Evolutionary conservation across 2,888 invertebrate species (phyloP), one percentile per base, ranked within the genome.

Genomic region (Deilephila porcellus): DNA sequence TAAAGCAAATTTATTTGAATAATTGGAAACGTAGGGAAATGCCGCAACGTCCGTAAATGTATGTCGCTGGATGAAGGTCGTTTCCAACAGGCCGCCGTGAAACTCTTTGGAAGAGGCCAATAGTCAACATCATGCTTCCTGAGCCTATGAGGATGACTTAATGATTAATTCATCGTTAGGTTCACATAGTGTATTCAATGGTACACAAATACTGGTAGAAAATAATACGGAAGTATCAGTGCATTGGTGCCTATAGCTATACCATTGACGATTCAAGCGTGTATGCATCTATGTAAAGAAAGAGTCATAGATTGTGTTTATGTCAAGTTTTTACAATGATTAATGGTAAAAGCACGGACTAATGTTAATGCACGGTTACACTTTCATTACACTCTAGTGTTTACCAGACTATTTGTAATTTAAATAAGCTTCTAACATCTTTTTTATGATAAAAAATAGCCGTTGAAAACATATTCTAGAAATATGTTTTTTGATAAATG

Each of bases 351-450:
- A 20, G 20, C 45, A 11, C 20, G 3, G 29, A 32, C 17, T 29
- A 62, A 62, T 32, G 32, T 60, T 60, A 17, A 29, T 32, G 14
- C 32, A 19, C 17, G 20, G 14, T n/a, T 20, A 20, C 4, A 45
- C 11, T 45, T 11, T 37, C 45, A 64, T 64, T 14, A 45, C 14
- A 20, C 37, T 20, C 37, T 45, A 14, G 64, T 45, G 20, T 64
- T 20, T 37, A 63, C 8, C 8, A 20, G 20, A 62, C 45, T 19
- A 45, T 37, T 64, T 64, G 34, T 37, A 37, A 64, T 64, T 37
- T 37, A 64, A 64, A 64, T 37, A 64, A 20, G 64, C 37, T 4
- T n/a, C n/a, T 37, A n/a, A 64, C 64, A 64, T 64, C 8, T 20
- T 64, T 37, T 37, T 64, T 37, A 64, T 64, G 64, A 11, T 7